Percentiles rank a stretch among this genome's conserved stretches.
These are phyloP conservation scores for Eriosoma lanigerum DNA, from an alignment of 1,140 invertebrate species.

Conservation along the genomic window DNA sequence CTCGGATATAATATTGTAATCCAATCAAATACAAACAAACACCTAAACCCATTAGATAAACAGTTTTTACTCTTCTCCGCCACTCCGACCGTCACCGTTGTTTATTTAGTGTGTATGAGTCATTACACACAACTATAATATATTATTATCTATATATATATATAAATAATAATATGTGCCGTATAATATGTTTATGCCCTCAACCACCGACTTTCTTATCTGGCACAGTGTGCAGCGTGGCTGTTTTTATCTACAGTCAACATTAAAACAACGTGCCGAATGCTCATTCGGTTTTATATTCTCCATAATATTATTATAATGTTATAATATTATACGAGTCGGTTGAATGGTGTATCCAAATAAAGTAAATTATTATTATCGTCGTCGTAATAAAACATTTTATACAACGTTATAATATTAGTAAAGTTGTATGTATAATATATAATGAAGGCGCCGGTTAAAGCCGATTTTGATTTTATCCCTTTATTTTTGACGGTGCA, in stretches of 20 bases:
- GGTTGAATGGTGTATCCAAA: not conserved
- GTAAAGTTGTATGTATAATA: too few species aligned
- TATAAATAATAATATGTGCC: too few species aligned
- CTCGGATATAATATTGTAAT: conserved; percentile 47
- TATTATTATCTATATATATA: too few species aligned
- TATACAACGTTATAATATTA: too few species aligned
- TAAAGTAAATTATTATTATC: not conserved
- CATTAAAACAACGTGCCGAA: conserved; percentile 22
- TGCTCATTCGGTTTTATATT: not conserved
- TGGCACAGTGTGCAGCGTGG: conserved; percentile 13
- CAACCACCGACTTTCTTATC: conserved; percentile 33
- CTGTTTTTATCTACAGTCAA: conserved; percentile 43
- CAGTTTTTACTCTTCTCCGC: conserved; percentile 33
- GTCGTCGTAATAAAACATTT: not conserved
- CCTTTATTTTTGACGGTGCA: not conserved
- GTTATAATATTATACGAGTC: too few species aligned
- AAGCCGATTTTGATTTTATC: not conserved
- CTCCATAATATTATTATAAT: not conserved
- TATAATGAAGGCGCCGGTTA: not conserved
- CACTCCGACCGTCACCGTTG: conserved; percentile 2
- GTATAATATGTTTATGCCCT: conserved; percentile 26
- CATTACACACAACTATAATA: conserved; percentile 23
- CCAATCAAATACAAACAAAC: conserved; percentile 48
- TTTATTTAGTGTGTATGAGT: conserved; percentile 44
- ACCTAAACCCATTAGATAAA: conserved; percentile 48